Evolutionary conservation across 1,140 invertebrate genomes (phyloP), one percentile per base, ranked within the genome.

Genomic region (Pseudomyrmex flavicornis): DNA sequence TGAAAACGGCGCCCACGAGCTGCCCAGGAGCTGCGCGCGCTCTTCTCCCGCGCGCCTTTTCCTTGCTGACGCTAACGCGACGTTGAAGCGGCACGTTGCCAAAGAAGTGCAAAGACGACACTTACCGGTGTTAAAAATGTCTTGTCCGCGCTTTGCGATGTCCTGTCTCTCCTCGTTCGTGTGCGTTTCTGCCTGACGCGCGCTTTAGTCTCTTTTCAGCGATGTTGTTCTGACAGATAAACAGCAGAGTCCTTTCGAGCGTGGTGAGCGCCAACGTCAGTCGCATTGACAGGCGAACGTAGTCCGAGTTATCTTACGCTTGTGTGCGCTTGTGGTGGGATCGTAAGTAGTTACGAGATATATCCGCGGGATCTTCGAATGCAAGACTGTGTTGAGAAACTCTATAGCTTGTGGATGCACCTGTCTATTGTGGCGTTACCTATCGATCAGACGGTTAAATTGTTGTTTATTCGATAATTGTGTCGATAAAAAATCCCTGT

Each of bases 181-280:
- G n/a, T 48, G 1, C 4, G 65, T 1, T 61, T 20, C 44, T 20
- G 58, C 10, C 58, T 61, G 2, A 44, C 1, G 12, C 26, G 13
- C 68, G 50, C 50, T 48, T 9, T 35, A 35, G 20, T 70, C 50
- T 48, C 22, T 35, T 22, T 52, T 56, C 50, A 15, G 3, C 44
- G 44, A 15, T 65, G 13, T 15, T 26, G 62, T 26, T 63, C 10
- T 69, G 68, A 70, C 68, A 54, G 66, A 70, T 70, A 70, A 70
- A 70, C 68, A 70, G 66, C 20, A 46, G 26, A 17, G 20, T 69
- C 50, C 66, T 69, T 69, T 10, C 20, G 35, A 46, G n/a, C 35
- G 35, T 26, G 4, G 61, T 63, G 26, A 35, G 61, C 61, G 26
- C 35, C 15, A 65, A 65, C 66, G 46, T 69, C 26, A 54, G 46